Base-by-base conservation (phyloP, 2,797 vertebrate species). In the Odontamblyopus lacepedii region DNA sequence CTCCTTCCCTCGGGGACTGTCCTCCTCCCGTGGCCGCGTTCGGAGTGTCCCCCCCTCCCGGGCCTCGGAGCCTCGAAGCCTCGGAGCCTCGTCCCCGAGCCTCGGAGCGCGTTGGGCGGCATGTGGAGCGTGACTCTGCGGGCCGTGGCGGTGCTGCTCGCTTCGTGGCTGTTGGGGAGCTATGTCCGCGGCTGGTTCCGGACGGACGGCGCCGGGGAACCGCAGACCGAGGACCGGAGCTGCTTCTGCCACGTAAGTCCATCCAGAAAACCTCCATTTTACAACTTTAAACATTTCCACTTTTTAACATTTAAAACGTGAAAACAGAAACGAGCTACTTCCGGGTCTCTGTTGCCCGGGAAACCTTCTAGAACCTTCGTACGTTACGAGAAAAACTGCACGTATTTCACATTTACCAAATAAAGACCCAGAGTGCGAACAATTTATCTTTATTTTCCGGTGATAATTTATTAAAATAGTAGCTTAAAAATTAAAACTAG, bases 171-270 rank as follows among this genome's bases (percentile, higher is more conserved):
- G 29, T 70, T 86, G 4, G 88, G 86, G 38, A 82, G 85, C 80
- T 89, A 89, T 23, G 85, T 91, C 60, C 66, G 83, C 48, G 85
- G 86, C 16, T 94, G 93, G 92, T 92, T 94, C 74, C 85, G 83
- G 13, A 82, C 87, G 6, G 76, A 83, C 67, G 71, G 56, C 82
- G 73, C 62, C 81, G 72, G 5, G 0, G 76, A 88, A 23, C 73
- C 83, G 1, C 71, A 76, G 35, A 88, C 78, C 32, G 81, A 57
- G 60, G 93, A 94, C 70, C 94, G 94, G 75, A 95, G 89, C 90
- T 95, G 93, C 78, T 89, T 95, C 50, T 95, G 94, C 70, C 93
- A 94, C 0, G 93, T 94, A 77, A 89, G 93, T 91, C 4, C 15
- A 35, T 1, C 1, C 4, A 0, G 8, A 0, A 5, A 12, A 3